A percentile compares a stretch with the other conserved stretches of the same genome.
These are phyloP conservation scores for Drosophila eohydei DNA, from an alignment of 2,888 invertebrate genomes.

Conservation along the genomic window DNA sequence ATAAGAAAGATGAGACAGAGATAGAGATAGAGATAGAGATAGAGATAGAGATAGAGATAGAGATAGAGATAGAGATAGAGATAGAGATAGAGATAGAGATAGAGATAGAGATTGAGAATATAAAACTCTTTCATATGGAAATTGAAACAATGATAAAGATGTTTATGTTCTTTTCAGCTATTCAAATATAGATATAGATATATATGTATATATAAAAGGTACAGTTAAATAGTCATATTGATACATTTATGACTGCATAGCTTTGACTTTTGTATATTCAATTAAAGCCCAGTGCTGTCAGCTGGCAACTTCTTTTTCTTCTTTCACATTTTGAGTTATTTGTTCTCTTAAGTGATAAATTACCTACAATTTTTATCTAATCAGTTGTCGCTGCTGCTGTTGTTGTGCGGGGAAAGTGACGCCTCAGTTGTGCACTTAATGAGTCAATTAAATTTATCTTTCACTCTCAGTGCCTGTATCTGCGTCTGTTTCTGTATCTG, in stretches of 20 bases:
- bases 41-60: not conserved
- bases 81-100: not conserved
- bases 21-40: not conserved
- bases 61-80: not conserved
- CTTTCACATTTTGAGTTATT: conserved; percentile 23
- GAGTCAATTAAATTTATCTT: conserved; percentile 67
- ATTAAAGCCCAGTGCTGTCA: conserved; percentile 21
- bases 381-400: conserved; percentile 35
- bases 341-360: conserved; percentile 57
- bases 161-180: not conserved
- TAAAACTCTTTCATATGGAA: not conserved
- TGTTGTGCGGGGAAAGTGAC: conserved; percentile 37
- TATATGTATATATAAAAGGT: not conserved
- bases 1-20: not conserved
- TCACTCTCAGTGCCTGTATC: conserved; percentile 24
- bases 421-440: conserved; percentile 56
- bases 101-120: not conserved
- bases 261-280: conserved; percentile 8
- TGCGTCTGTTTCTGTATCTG: not conserved
- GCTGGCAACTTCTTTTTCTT: not conserved
- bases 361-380: conserved; percentile 67
- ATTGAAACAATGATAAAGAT: not conserved
- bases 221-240: not conserved
- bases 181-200: not conserved
- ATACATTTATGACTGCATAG: conserved; percentile 10